These are phyloP conservation scores for Lepetodrilus schrolli DNA, from an alignment of 2,888 invertebrate species.

Conservation along the genomic window DNA sequence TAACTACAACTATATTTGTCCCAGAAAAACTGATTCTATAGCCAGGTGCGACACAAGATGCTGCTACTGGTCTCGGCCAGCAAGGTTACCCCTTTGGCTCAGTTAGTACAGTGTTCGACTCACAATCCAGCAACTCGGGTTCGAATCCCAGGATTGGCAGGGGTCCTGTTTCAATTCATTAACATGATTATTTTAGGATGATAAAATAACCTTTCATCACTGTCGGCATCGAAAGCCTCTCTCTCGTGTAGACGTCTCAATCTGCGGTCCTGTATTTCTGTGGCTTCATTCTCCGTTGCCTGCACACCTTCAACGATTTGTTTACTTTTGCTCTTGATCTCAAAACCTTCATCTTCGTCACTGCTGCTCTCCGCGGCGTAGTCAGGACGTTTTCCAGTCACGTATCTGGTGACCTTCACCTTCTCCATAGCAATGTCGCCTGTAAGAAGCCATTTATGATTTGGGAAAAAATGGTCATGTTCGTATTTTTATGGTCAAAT, in stretches of 20 bases:
- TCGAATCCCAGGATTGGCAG: too few relatives aligned
- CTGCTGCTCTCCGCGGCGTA: slow-evolving; percentile 87
- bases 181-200: too few relatives aligned
- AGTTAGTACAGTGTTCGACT: too few relatives aligned
- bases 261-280: slow-evolving; percentile 86
- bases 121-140: too few relatives aligned
- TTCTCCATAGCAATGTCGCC: slow-evolving; percentile 99
- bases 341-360: slow-evolving; percentile 85
- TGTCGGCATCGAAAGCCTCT: slow-evolving; percentile 70
- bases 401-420: slow-evolving; percentile 98
- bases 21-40: too few relatives aligned
- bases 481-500: too few relatives aligned
- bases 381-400: slow-evolving; percentile 97
- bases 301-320: slow-evolving; percentile 45
- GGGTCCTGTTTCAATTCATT: too few relatives aligned
- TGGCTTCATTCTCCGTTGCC: slow-evolving; percentile 42
- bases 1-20: too few relatives aligned
- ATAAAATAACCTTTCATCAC: slow-evolving; percentile 53
- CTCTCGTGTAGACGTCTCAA: slow-evolving; percentile 81
- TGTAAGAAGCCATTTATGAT: slow-evolving; percentile 69
- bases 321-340: slow-evolving; percentile 9
- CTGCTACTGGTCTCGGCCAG: too few relatives aligned
- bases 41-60: too few relatives aligned
- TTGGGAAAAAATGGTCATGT: not conserved
- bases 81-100: too few relatives aligned